These are phyloP conservation scores for Oligia strigilis DNA, from an alignment of 2,888 invertebrate species.

Conservation along the genomic window DNA sequence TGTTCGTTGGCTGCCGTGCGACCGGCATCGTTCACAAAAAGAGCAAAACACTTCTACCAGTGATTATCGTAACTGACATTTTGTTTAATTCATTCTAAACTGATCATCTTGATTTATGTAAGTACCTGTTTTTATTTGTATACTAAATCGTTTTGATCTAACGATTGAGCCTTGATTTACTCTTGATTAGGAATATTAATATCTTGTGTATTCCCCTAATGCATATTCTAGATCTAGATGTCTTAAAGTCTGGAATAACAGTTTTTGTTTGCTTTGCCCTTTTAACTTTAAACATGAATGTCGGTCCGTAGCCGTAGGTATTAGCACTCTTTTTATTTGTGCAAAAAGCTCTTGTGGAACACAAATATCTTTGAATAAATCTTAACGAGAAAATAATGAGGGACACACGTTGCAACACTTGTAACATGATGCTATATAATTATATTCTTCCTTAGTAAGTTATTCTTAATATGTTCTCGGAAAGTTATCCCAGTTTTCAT, in stretches of 20 bases:
- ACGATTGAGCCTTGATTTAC: slow-evolving; percentile 24
- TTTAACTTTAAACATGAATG: neutral
- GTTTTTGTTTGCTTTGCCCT: slow-evolving; percentile 7
- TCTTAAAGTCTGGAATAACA: neutral
- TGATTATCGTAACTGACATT: slow-evolving; percentile 65
- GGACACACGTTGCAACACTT: slow-evolving; percentile 67
- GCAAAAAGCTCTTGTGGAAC: slow-evolving; percentile 25
- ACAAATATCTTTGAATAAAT: slow-evolving; percentile 73
- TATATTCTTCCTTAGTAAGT: slow-evolving; percentile 70
- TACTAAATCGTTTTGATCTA: slow-evolving; percentile 27
- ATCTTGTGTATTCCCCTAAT: neutral
- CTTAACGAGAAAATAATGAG: slow-evolving; percentile 83
- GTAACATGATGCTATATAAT: slow-evolving; percentile 63
- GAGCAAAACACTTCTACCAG: slow-evolving; percentile 49
- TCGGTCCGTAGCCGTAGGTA: neutral
- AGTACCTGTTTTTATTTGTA: slow-evolving; percentile 31
- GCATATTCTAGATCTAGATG: neutral
- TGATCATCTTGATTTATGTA: slow-evolving; percentile 58
- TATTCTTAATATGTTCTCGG: slow-evolving; percentile 79
- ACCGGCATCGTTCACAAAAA: slow-evolving; percentile 61
- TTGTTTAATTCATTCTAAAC: slow-evolving; percentile 67
- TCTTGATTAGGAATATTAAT: slow-evolving; percentile 14
- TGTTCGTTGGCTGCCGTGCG: slow-evolving; percentile 58
- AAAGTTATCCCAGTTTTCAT: slow-evolving; percentile 58
- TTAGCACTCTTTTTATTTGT: slow-evolving; percentile 33